Conservation (phyloP, 2,113 vertebrate species). For the Eonycteris spelaea region DNA sequence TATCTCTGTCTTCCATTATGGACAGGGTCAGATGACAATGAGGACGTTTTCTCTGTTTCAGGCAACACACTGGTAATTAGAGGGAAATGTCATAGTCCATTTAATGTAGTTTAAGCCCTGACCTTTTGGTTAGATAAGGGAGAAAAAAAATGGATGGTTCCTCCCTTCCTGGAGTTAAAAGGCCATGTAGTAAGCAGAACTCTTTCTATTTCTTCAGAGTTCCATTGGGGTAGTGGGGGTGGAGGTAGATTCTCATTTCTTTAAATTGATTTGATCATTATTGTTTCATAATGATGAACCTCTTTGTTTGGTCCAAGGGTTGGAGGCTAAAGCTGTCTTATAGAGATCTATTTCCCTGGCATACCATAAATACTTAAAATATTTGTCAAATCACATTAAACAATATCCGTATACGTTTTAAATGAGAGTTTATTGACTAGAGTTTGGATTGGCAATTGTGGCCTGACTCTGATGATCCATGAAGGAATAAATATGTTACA, state of each 20-base stretch:
- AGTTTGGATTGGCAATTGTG: not conserved
- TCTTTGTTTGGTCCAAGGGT: not conserved
- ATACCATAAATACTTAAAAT: not conserved
- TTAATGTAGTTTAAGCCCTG: not conserved
- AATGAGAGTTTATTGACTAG: not conserved
- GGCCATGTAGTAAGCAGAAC: not conserved
- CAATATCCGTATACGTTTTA: not conserved
- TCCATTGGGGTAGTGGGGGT: not conserved
- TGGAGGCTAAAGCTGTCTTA: not conserved
- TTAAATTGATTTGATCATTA: not conserved
- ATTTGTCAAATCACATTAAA: not conserved
- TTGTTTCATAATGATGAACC: not conserved
- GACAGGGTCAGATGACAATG: not conserved
- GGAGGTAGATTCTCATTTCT: not conserved
- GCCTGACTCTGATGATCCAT: not conserved
- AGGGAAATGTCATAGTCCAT: not conserved
- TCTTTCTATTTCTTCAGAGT: not conserved
- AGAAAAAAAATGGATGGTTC: not conserved
- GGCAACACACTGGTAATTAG: not conserved
- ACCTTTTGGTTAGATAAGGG: not conserved
- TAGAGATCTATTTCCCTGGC: not conserved
- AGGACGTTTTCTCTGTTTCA: not conserved
- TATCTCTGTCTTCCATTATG: not conserved
- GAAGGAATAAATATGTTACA: not conserved
- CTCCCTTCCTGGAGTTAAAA: slow-evolving; percentile 13